These are phyloP conservation scores for Chionomys nivalis DNA, from an alignment of 2,113 vertebrate genomes.

Conservation along the genomic window DNA sequence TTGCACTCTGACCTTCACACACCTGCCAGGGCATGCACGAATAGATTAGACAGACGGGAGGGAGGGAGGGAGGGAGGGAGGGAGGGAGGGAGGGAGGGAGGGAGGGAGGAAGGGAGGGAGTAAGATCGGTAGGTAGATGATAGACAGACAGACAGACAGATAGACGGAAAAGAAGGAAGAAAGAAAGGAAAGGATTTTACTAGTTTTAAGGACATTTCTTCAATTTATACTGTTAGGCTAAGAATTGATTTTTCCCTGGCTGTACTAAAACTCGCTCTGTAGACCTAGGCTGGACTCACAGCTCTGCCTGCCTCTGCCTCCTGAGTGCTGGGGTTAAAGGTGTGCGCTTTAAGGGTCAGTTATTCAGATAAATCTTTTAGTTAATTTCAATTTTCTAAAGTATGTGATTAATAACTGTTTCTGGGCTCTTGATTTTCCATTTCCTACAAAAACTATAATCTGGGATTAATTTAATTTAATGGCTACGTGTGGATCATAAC, in stretches of 20 bases:
- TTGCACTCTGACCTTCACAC: neutral
- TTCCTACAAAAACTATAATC: neutral
- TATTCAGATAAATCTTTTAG: neutral
- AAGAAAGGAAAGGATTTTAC: neutral
- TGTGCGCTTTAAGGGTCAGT: neutral
- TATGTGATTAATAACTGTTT: neutral
- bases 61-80: neutral
- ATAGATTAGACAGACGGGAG: neutral
- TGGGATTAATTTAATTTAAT: neutral
- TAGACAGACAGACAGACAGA: neutral
- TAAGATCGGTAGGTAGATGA: neutral
- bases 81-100: neutral
- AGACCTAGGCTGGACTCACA: neutral
- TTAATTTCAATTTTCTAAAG: neutral
- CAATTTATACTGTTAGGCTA: neutral
- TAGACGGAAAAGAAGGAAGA: neutral
- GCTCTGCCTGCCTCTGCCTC: neutral
- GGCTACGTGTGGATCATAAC: slow-evolving; percentile 11
- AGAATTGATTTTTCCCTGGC: neutral
- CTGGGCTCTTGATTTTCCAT: neutral
- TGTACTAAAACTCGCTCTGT: neutral
- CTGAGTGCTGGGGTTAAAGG: neutral
- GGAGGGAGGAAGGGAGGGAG: neutral
- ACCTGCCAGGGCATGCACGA: neutral
- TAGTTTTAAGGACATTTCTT: neutral